A percentile compares a stretch with the other conserved stretches of the same genome.
Evolutionary conservation across 2,888 invertebrate genomes (phyloP).

Genomic region (Sphinx pinastri): DNA sequence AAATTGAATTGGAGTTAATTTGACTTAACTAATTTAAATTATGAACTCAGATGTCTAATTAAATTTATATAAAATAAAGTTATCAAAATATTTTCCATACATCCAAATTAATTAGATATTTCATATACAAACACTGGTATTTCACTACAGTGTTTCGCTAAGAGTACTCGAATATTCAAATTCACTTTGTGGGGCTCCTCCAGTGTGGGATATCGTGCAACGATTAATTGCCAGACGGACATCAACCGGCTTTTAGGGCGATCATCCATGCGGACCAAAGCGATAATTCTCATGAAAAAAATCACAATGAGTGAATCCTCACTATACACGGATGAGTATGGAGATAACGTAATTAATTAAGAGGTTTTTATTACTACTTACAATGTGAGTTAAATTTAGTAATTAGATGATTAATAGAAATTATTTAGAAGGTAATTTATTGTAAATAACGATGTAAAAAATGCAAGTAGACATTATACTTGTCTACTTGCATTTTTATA

Average conservation of each 20-base stretch:
- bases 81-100: constrained; percentile 16
- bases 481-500: no score
- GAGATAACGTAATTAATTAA: constrained; percentile 45
- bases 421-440: neutral
- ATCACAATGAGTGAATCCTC: constrained; percentile 36
- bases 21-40: no score
- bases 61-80: neutral
- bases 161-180: constrained; percentile 53
- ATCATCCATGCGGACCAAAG: constrained; percentile 56
- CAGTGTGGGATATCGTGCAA: constrained; percentile 71
- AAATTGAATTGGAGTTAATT: no score
- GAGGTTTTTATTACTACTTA: constrained; percentile 32
- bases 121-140: constrained; percentile 30
- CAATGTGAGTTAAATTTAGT: constrained; percentile 33
- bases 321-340: constrained; percentile 39
- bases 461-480: no score
- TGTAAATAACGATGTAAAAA: no score
- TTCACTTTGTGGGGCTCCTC: constrained; percentile 57
- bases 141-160: constrained; percentile 35
- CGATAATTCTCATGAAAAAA: constrained; percentile 50
- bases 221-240: constrained; percentile 73
- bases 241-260: constrained; percentile 53
- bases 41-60: no score
- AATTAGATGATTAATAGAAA: neutral
- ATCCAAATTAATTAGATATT: neutral